These are phyloP conservation scores for Operophtera brumata DNA, from an alignment of 2,888 invertebrate species.

Conservation along the genomic window DNA sequence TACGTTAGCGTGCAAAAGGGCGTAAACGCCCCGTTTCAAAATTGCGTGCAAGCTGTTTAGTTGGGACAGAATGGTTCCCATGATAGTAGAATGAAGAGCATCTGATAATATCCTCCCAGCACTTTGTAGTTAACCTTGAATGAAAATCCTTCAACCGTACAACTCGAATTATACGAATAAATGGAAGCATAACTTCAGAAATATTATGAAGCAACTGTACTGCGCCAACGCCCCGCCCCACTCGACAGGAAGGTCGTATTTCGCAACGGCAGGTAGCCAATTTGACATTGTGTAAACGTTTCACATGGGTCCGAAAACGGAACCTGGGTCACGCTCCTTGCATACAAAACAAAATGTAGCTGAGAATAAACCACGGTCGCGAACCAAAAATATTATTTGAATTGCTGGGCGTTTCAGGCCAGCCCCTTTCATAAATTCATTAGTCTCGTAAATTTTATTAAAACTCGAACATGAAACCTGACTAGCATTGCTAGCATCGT, in stretches of 20 bases:
- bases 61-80: background rate
- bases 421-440: conserved; percentile 21
- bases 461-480: conserved; percentile 16
- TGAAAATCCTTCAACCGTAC: conserved; percentile 1
- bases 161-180: conserved; percentile 8
- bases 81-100: background rate
- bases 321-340: conserved; percentile 65
- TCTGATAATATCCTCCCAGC: background rate
- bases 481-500: conserved; percentile 10
- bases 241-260: conserved; percentile 58
- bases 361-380: conserved; percentile 25
- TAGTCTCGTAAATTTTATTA: conserved; percentile 18
- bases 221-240: conserved; percentile 38
- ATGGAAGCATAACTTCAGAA: conserved; percentile 12
- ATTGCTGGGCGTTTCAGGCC: conserved; percentile 7
- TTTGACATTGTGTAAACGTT: conserved; percentile 74
- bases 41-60: too few species aligned
- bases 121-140: background rate
- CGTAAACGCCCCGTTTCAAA: too few species aligned
- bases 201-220: conserved; percentile 18
- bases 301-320: conserved; percentile 69
- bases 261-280: conserved; percentile 64
- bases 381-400: conserved; percentile 27
- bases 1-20: too few species aligned
- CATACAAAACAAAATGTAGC: conserved; percentile 55